Conservation (phyloP, 2,888 invertebrate species). For the Colostygia pectinataria region DNA sequence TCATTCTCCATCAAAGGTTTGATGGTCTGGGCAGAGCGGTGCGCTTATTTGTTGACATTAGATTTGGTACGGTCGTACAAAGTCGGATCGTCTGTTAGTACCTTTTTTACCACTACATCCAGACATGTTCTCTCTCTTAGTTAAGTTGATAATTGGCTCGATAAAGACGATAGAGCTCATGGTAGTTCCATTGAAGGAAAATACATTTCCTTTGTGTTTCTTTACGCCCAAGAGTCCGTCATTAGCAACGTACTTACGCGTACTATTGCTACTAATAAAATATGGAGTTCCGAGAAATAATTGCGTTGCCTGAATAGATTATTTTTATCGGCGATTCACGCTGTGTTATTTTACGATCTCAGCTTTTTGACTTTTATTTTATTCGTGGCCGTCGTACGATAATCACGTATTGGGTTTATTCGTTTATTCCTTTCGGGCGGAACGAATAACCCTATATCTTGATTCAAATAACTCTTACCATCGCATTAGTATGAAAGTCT, state of each 20-base stretch:
- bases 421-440: conserved; percentile 36
- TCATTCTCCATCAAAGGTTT: too few species aligned
- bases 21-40: too few species aligned
- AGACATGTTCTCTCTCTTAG: too few species aligned
- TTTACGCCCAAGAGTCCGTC: not conserved
- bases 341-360: conserved; percentile 43
- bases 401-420: conserved; percentile 39
- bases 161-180: too few species aligned
- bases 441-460: conserved; percentile 29
- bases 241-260: conserved; percentile 10
- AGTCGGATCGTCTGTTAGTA: too few species aligned
- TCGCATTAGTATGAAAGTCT: not conserved
- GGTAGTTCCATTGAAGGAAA: not conserved
- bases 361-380: conserved; percentile 40
- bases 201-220: not conserved
- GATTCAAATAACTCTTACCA: conserved; percentile 25
- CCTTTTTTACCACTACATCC: too few species aligned
- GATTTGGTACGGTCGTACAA: too few species aligned
- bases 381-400: conserved; percentile 32
- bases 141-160: too few species aligned
- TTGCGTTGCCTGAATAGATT: conserved; percentile 47
- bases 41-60: too few species aligned
- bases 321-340: conserved; percentile 40
- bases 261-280: conserved; percentile 6
- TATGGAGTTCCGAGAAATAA: conserved; percentile 38